These are phyloP conservation scores for Cataglyphis rosenhaueri DNA, from an alignment of 2,888 invertebrate genomes.

Conservation along the genomic window DNA sequence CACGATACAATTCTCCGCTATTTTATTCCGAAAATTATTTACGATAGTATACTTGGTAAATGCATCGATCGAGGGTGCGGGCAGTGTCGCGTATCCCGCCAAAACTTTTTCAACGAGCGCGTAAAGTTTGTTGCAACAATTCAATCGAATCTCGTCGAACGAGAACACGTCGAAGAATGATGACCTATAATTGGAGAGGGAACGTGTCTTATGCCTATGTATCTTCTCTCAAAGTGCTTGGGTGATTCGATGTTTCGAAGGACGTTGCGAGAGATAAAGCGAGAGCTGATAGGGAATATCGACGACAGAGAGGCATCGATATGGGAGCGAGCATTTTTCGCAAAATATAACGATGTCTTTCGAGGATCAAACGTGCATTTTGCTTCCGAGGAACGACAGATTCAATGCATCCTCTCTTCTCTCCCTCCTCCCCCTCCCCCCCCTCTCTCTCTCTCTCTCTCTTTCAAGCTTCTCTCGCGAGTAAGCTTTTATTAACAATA, in stretches of 20 bases:
- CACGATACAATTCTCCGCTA: neutral
- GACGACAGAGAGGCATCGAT: conserved; percentile 10
- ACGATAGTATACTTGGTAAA: neutral
- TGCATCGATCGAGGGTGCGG: neutral
- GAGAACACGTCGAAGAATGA: neutral
- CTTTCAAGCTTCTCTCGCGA: neutral
- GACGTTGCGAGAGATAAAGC: conserved; percentile 10
- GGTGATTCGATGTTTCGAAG: neutral
- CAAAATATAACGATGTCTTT: conserved; percentile 15
- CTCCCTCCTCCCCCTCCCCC: neutral
- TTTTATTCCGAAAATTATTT: conserved; percentile 30
- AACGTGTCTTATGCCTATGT: neutral
- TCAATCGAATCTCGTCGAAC: neutral
- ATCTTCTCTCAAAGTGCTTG: neutral
- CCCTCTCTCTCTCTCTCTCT: neutral
- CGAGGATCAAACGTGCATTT: conserved; percentile 15
- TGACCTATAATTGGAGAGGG: conserved; percentile 6
- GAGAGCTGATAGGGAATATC: conserved; percentile 19
- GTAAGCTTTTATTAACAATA: conserved; percentile 49
- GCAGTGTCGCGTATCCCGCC: neutral
- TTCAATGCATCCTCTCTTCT: conserved; percentile 24
- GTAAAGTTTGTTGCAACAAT: neutral
- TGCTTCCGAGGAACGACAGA: conserved; percentile 11
- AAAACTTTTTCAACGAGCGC: neutral
- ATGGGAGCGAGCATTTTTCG: conserved; percentile 16